These are phyloP conservation scores for Limnephilus marmoratus DNA, from an alignment of 2,888 invertebrate species.

Conservation along the genomic window DNA sequence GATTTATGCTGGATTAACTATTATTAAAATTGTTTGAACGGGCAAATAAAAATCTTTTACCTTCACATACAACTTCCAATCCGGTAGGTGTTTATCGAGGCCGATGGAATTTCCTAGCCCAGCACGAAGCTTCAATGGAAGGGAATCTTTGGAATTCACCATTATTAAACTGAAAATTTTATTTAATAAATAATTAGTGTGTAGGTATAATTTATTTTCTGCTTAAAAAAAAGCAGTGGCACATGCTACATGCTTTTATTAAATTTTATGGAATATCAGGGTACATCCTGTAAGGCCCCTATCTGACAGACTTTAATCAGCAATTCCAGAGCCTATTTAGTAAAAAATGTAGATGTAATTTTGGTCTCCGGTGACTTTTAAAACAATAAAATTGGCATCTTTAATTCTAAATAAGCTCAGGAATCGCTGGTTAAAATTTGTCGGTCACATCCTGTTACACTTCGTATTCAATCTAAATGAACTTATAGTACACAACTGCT, in stretches of 20 bases:
- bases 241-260: not conserved
- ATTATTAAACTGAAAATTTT: slow-evolving; percentile 11
- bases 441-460: too few species aligned
- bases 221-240: not conserved
- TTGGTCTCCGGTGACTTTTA: too few species aligned
- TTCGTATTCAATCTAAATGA: too few species aligned
- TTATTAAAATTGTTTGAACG: not conserved
- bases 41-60: slow-evolving; percentile 67
- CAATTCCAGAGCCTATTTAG: too few species aligned
- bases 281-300: too few species aligned
- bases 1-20: not conserved
- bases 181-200: not conserved
- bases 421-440: too few species aligned
- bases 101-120: slow-evolving; percentile 70
- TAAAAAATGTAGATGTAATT: too few species aligned
- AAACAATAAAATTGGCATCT: too few species aligned
- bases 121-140: slow-evolving; percentile 78
- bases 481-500: too few species aligned
- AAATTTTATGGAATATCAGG: not conserved
- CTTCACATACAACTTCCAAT: slow-evolving; percentile 74
- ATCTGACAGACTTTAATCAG: too few species aligned
- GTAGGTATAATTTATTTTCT: not conserved
- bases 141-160: slow-evolving; percentile 80
- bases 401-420: too few species aligned
- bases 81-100: slow-evolving; percentile 74